A percentile compares a stretch with the other conserved stretches of the same genome.
phyloP scores from a whole-genome alignment of 2,113 vertebrate species.

The Camelus dromedarius region DNA sequence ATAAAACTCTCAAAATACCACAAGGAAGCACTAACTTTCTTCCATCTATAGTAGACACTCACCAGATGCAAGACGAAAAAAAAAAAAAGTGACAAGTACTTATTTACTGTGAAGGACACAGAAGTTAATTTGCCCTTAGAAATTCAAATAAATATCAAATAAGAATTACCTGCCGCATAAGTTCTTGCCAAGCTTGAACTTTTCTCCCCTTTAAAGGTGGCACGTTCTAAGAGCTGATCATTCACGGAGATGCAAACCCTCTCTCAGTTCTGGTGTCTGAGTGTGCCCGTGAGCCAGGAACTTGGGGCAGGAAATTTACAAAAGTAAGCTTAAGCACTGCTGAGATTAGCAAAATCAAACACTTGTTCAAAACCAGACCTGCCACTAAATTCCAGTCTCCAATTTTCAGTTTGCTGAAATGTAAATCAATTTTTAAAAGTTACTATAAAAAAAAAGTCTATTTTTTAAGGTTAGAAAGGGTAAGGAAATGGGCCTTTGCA shows the following conservation, averaged over 20 bases:
- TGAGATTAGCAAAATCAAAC: background rate
- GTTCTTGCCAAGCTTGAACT: background rate
- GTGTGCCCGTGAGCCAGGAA: background rate
- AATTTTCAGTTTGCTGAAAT: background rate
- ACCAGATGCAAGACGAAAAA: constrained; percentile 34
- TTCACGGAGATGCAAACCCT: background rate
- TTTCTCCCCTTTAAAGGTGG: constrained; percentile 1
- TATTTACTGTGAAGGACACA: constrained; percentile 54
- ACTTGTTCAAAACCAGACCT: background rate
- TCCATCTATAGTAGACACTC: constrained; percentile 75
- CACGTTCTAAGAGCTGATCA: background rate
- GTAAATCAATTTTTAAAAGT: constrained; percentile 5
- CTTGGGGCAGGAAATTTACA: background rate
- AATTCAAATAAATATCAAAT: constrained; percentile 42
- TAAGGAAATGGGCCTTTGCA: background rate
- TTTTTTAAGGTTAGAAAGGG: background rate
- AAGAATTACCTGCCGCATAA: background rate
- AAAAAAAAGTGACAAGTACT: background rate
- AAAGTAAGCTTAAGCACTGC: background rate
- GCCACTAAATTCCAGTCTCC: background rate
- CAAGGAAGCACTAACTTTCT: constrained; percentile 61
- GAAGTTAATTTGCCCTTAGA: constrained; percentile 42
- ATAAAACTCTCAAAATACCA: constrained; percentile 74
- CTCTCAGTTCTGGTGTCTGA: background rate
- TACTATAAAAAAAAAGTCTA: background rate